Evolutionary conservation across 37 sponge, comb jelly and placozoan genomes (phyloP).

Genomic region (Spongilla lacustris): DNA sequence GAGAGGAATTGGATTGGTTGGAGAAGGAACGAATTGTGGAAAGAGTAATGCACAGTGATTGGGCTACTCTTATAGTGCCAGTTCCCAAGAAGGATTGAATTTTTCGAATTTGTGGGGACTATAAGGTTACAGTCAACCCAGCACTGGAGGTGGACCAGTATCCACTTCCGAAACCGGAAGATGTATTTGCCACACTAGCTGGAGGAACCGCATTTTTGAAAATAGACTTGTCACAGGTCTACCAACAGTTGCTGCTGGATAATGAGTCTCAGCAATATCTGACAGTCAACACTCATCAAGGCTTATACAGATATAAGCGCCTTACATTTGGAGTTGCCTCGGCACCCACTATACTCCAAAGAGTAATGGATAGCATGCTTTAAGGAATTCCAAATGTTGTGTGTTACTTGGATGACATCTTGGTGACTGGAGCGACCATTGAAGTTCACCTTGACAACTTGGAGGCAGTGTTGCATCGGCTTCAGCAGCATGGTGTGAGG

Average conservation of each 20-base stretch:
- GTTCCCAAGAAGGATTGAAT: conserved; percentile 35
- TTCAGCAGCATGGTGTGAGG: conserved; percentile 2
- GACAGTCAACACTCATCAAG: conserved; percentile 65
- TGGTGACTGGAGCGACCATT: conserved; percentile 26
- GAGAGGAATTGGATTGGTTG: conserved; percentile 29
- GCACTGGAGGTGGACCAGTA: conserved; percentile 33
- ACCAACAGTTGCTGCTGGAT: conserved; percentile 36
- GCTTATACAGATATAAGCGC: conserved; percentile 25
- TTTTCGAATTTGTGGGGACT: conserved; percentile 67
- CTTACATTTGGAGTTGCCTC: conserved; percentile 46
- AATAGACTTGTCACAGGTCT: conserved; percentile 61
- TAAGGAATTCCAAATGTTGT: conserved; percentile 26
- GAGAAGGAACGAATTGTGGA: conserved; percentile 33
- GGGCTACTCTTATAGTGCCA: conserved; percentile 69
- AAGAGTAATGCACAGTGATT: conserved; percentile 36
- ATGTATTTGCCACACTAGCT: conserved; percentile 18
- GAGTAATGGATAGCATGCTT: conserved; percentile 38
- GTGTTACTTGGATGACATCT: conserved; percentile 36
- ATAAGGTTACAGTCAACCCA: conserved; percentile 57
- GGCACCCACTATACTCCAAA: conserved; percentile 43
- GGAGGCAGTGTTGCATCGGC: conserved; percentile 7
- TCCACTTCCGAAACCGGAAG: conserved; percentile 57
- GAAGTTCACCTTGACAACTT: conserved; percentile 31
- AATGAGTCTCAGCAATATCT: conserved; percentile 22
- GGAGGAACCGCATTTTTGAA: conserved; percentile 59